These are phyloP conservation scores for Zaprionus nigranus DNA, from an alignment of 1,140 invertebrate genomes.

Conservation along the genomic window DNA sequence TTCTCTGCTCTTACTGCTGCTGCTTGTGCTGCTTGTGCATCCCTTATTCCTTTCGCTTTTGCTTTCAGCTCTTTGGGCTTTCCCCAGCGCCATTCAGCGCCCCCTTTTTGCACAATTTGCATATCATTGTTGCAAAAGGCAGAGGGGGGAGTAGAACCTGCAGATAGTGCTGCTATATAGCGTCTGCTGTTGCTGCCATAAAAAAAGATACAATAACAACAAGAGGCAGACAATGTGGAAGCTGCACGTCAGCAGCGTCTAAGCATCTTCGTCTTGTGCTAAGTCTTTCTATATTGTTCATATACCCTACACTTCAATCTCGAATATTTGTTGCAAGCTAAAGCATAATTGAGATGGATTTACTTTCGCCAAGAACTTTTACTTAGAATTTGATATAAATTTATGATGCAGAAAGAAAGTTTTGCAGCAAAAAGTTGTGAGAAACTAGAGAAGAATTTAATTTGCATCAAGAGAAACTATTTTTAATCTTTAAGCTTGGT, in stretches of 20 bases:
- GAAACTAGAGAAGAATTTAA: slow-evolving; percentile 7
- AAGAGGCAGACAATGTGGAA: slow-evolving; percentile 12
- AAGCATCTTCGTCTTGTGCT: slow-evolving; percentile 30
- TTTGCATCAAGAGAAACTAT: not conserved
- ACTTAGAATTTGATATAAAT: not conserved
- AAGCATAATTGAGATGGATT: slow-evolving; percentile 3
- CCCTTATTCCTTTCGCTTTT: not conserved
- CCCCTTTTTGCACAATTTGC: slow-evolving; percentile 66
- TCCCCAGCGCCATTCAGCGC: slow-evolving; percentile 17
- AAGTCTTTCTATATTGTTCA: slow-evolving; percentile 19
- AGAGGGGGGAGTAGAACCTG: not conserved
- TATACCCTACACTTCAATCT: slow-evolving; percentile 9
- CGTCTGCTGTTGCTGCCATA: slow-evolving; percentile 18
- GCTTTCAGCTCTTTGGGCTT: slow-evolving; percentile 24
- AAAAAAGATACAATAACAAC: slow-evolving; percentile 15
- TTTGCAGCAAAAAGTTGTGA: not conserved
- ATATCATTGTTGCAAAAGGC: slow-evolving; percentile 61
- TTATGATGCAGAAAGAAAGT: slow-evolving; percentile 2
- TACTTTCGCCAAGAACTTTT: not conserved
- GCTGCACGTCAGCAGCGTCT: slow-evolving; percentile 37
- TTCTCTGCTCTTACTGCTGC: not conserved
- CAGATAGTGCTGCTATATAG: not conserved
- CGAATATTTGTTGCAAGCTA: not conserved
- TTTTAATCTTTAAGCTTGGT: not conserved
- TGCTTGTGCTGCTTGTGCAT: not conserved